Percentiles rank a stretch among this genome's conserved stretches.
Conservation (phyloP, 2,888 invertebrate genomes). For the Drosophila seclusa region DNA sequence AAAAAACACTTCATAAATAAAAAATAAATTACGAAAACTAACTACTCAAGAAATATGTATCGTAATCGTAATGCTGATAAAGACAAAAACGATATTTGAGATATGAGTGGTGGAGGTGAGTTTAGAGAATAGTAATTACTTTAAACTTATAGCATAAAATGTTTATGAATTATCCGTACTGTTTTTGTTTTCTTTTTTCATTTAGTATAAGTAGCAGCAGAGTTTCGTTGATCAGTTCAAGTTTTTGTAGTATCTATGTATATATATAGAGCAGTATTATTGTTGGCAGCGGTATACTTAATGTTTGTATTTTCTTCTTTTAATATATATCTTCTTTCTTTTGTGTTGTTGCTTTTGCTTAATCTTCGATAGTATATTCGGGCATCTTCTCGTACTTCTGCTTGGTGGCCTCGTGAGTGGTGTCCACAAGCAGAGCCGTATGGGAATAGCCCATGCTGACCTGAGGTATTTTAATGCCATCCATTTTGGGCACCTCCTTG, state of each 20-base stretch:
- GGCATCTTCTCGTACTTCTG: slow-evolving; percentile 86
- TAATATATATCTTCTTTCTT: slow-evolving; percentile 26
- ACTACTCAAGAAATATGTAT: slow-evolving; percentile 39
- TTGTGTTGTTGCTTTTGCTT: slow-evolving; percentile 35
- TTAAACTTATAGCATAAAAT: slow-evolving; percentile 62
- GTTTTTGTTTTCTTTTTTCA: slow-evolving; percentile 23
- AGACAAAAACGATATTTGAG: slow-evolving; percentile 58
- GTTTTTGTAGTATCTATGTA: slow-evolving; percentile 51
- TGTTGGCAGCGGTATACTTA: slow-evolving; percentile 72
- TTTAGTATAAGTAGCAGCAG: slow-evolving; percentile 74
- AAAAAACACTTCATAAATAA: slow-evolving; percentile 38
- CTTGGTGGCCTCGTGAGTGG: slow-evolving; percentile 86
- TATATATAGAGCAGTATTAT: slow-evolving; percentile 71
- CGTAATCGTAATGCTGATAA: slow-evolving; percentile 43
- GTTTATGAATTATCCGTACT: slow-evolving; percentile 30
- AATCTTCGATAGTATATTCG: slow-evolving; percentile 85
- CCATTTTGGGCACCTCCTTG: slow-evolving; percentile 92
- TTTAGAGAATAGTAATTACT: slow-evolving; percentile 32
- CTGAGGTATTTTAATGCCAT: slow-evolving; percentile 90
- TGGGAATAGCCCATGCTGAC: slow-evolving; percentile 95
- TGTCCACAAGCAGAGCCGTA: slow-evolving; percentile 88
- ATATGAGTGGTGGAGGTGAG: slow-evolving; percentile 44
- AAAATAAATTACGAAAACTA: slow-evolving; percentile 62
- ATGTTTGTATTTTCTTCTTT: slow-evolving; percentile 35
- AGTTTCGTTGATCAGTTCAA: slow-evolving; percentile 78